Conservation (phyloP, 1,140 invertebrate species). For the Drosophila nebulosa region DNA sequence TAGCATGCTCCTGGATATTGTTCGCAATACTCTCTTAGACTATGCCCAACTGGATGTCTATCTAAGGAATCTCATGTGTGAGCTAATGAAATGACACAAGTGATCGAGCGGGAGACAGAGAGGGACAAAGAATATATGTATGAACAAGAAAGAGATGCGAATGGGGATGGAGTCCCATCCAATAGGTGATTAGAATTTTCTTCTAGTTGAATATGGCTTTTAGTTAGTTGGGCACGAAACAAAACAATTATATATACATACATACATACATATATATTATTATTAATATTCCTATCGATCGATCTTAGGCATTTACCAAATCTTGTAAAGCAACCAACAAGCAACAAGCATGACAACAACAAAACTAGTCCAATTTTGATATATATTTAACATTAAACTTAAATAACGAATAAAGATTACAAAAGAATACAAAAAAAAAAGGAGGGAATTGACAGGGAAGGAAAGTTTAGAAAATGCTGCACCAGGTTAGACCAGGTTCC, state of each 20-base stretch:
- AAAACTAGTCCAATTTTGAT: constrained; percentile 74
- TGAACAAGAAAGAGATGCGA: no score
- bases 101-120: not conserved
- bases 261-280: no score
- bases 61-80: constrained; percentile 84
- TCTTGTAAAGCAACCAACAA: constrained; percentile 57
- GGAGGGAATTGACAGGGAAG: not conserved
- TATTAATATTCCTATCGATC: constrained; percentile 43
- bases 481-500: not conserved
- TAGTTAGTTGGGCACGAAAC: constrained; percentile 44
- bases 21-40: constrained; percentile 88
- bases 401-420: constrained; percentile 49
- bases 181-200: constrained; percentile 5
- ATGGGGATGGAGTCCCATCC: not conserved
- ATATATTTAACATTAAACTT: constrained; percentile 76
- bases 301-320: constrained; percentile 67
- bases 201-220: constrained; percentile 54
- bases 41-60: constrained; percentile 89
- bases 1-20: constrained; percentile 87
- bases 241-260: not conserved
- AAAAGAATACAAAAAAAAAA: not conserved
- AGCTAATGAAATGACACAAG: constrained; percentile 66
- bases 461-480: not conserved
- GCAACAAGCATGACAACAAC: constrained; percentile 3
- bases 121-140: not conserved